Evolutionary conservation across 2,113 vertebrate species (phyloP).

Genomic region (Colinus virginianus): DNA sequence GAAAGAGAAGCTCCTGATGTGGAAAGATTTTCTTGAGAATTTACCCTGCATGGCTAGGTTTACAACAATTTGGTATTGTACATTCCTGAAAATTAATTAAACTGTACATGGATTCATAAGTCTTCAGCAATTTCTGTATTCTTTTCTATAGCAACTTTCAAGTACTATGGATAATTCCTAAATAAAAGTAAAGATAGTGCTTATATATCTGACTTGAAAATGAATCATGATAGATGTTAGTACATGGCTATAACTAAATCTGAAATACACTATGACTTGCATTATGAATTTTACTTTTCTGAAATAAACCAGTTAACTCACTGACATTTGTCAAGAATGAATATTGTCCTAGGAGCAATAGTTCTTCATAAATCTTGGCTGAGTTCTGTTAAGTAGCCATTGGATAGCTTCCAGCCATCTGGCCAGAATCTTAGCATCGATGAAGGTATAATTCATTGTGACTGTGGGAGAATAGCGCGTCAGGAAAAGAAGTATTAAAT

Average conservation of each 20-base stretch:
- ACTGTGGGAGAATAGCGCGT: neutral
- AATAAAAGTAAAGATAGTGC: neutral
- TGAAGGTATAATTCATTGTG: neutral
- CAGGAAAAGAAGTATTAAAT: neutral
- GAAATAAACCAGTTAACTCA: constrained; percentile 3
- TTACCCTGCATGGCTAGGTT: neutral
- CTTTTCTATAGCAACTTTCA: neutral
- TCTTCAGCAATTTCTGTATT: neutral
- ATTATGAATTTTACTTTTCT: constrained; percentile 15
- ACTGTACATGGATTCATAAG: neutral
- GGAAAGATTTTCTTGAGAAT: neutral
- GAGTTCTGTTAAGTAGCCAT: neutral
- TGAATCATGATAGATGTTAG: neutral
- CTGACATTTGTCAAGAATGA: constrained; percentile 2
- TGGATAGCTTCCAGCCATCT: constrained; percentile 5
- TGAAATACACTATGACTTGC: neutral
- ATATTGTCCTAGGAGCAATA: neutral
- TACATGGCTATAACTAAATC: neutral
- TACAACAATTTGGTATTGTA: neutral
- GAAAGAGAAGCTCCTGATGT: neutral
- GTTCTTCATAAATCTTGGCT: constrained; percentile 4
- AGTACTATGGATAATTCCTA: neutral
- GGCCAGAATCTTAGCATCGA: neutral
- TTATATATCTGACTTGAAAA: neutral
- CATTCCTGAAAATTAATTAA: neutral